phyloP scores from a whole-genome alignment of 2,797 vertebrate species.

The Crax fasciolata region DNA sequence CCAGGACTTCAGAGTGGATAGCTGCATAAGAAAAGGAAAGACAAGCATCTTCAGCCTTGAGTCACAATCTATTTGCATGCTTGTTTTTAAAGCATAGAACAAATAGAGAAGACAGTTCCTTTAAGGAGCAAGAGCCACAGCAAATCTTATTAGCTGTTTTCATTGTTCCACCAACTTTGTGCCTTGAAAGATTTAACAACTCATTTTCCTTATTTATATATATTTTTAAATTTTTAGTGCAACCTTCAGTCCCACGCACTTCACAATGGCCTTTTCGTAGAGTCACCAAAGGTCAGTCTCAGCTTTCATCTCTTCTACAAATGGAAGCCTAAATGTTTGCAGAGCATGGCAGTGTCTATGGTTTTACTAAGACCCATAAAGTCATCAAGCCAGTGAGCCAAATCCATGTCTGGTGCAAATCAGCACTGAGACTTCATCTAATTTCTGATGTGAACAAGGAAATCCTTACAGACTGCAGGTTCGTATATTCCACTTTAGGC shows the following conservation, averaged over 20 bases:
- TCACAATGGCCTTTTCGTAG: conserved; percentile 60
- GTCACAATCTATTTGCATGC: conserved; percentile 31
- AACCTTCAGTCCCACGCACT: conserved; percentile 50
- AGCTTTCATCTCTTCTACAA: conserved; percentile 31
- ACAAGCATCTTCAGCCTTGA: conserved; percentile 9
- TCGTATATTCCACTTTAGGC: conserved; percentile 1
- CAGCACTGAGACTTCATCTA: background rate
- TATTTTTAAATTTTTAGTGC: conserved; percentile 48
- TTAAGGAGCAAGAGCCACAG: conserved; percentile 9
- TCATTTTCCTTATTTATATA: conserved; percentile 61
- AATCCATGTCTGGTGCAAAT: conserved; percentile 27
- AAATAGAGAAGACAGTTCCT: conserved; percentile 44
- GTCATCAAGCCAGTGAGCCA: conserved; percentile 20
- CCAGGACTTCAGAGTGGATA: conserved; percentile 8
- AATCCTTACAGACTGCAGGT: conserved; percentile 14
- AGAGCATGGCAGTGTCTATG: background rate
- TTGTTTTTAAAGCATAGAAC: conserved; percentile 33
- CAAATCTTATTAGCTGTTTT: conserved; percentile 49
- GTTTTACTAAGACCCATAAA: conserved; percentile 28
- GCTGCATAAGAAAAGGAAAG: conserved; percentile 29
- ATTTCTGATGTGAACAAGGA: conserved; percentile 48
- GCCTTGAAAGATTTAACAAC: conserved; percentile 67
- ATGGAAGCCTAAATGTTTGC: conserved; percentile 44
- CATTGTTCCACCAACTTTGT: conserved; percentile 40
- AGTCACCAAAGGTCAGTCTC: conserved; percentile 34